Percentiles rank a stretch among this genome's conserved stretches.
Evolutionary conservation across 2,888 invertebrate species (phyloP).

Genomic region (Axea sp.): DNA sequence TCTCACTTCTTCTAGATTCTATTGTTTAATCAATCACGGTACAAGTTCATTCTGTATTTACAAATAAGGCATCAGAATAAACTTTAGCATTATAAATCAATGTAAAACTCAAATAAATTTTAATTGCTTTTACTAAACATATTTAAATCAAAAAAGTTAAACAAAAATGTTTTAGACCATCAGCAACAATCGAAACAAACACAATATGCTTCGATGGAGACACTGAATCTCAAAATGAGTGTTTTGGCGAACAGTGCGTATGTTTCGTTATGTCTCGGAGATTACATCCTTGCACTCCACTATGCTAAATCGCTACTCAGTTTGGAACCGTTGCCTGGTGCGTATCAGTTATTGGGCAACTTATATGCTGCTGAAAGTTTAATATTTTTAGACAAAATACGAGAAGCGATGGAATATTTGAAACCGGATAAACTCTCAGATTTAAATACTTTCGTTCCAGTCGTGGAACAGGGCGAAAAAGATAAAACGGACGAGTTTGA

Average conservation of each 20-base stretch:
- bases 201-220: slow-evolving; percentile 69
- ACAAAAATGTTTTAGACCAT: slow-evolving; percentile 58
- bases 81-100: too few species aligned
- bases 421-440: slow-evolving; percentile 87
- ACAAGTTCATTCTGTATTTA: too few species aligned
- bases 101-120: too few species aligned
- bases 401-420: slow-evolving; percentile 91
- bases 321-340: slow-evolving; percentile 86
- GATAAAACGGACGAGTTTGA: slow-evolving; percentile 78
- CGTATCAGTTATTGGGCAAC: slow-evolving; percentile 89
- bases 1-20: too few species aligned
- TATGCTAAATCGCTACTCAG: slow-evolving; percentile 87
- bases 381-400: slow-evolving; percentile 88
- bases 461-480: slow-evolving; percentile 74
- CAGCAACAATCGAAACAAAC: slow-evolving; percentile 66
- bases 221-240: slow-evolving; percentile 80
- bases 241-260: slow-evolving; percentile 90
- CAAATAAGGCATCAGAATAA: too few species aligned
- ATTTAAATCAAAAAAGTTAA: too few species aligned
- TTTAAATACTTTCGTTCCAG: slow-evolving; percentile 79
- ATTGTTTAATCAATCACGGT: too few species aligned
- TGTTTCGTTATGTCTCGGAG: slow-evolving; percentile 90
- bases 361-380: slow-evolving; percentile 94
- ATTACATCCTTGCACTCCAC: slow-evolving; percentile 88
- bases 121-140: too few species aligned